Evolutionary conservation across 2,113 vertebrate genomes (phyloP), one percentile per base, ranked within the genome.

Genomic region (Prolemur simus): DNA sequence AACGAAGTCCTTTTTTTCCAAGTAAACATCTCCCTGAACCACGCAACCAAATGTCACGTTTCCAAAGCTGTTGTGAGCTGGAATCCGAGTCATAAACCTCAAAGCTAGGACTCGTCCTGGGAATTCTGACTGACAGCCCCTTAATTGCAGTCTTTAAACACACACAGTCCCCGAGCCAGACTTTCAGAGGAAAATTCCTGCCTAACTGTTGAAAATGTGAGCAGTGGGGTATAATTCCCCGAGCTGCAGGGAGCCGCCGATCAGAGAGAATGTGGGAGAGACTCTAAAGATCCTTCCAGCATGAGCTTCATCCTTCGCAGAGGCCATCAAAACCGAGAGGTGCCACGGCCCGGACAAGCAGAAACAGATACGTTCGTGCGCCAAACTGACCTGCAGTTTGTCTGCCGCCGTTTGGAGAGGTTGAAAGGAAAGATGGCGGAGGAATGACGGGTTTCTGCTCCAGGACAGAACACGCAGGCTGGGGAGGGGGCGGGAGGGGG

Each of bases 111-210:
- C 60, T 87, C 76, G n/a, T 82, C 21, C 76, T 60, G 47, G 82
- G 74, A 63, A 66, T 56, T 86, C 84, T 92, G 89, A 96, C 39
- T 56, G 89, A 84, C 88, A 63, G 58, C 37, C 18, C 42, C 73
- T 78, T 96, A 94, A 96, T 84, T 93, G 77, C 54, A 34, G 60
- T 96, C 89, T 96, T 94, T 86, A 83, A 88, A 49, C 85, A 73
- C 45, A 86, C 85, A 85, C 64, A 42, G 23, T 23, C 69, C 8
- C 29, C 23, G 39, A 89, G 82, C 80, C 84, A 39, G 58, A 84
- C 64, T 78, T 88, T 83, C n/a, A 77, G 47, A 71, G 69, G 49
- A 88, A 54, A 91, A 86, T 56, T 74, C 47, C 71, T 86, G 66
- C 71, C 71, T 91, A 68, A 49, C 83, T 49, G 74, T 25, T 80